Conservation (phyloP, 2,797 vertebrate genomes). For the Pogoniulus pusillus region DNA sequence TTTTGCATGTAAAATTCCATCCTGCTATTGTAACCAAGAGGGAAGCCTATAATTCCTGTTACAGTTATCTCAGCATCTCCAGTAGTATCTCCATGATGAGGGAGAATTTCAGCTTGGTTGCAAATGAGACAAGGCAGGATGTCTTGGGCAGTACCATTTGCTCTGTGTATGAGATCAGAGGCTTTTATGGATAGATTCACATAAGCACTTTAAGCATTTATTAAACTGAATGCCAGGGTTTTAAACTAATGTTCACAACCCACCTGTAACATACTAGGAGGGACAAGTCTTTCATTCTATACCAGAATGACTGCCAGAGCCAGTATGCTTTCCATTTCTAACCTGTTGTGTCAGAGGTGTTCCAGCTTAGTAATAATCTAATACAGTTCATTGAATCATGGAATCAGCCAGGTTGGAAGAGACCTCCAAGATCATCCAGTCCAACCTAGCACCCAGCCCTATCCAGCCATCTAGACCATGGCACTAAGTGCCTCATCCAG, state of each 20-base stretch:
- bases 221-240: background rate
- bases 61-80: background rate
- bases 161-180: background rate
- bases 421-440: no score
- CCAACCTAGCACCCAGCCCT: no score
- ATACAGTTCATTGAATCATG: background rate
- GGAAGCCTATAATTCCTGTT: conserved; percentile 12
- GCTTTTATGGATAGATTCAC: background rate
- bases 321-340: background rate
- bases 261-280: background rate
- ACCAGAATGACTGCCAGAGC: background rate
- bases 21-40: background rate
- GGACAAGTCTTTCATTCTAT: background rate
- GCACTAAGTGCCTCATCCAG: no score
- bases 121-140: background rate
- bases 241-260: background rate
- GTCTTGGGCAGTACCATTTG: background rate
- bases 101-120: background rate
- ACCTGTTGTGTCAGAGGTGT: background rate
- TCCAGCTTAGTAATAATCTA: background rate
- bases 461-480: no score
- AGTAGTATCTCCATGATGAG: background rate
- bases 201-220: background rate
- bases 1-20: background rate
- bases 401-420: no score